A percentile compares a stretch with the other conserved stretches of the same genome.
phyloP scores from a whole-genome alignment of 2,113 vertebrate genomes.

The Bungarus multicinctus region DNA sequence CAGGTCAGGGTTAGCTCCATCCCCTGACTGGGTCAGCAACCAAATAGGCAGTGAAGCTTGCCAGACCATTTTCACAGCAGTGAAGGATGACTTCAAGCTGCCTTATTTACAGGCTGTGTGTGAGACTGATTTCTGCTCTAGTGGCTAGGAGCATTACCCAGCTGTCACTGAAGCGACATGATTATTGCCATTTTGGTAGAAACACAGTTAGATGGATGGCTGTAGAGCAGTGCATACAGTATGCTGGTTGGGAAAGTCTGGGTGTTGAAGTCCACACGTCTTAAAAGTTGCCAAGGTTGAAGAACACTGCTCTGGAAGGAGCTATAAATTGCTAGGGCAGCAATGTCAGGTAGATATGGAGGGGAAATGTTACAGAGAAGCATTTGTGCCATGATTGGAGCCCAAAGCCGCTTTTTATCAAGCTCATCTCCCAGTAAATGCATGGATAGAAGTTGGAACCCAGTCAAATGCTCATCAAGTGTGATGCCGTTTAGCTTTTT shows the following conservation, averaged over 20 bases:
- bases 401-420: background rate
- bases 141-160: background rate
- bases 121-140: background rate
- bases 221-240: background rate
- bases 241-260: background rate
- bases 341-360: background rate
- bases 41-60: background rate
- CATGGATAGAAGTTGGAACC: background rate
- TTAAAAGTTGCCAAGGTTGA: background rate
- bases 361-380: background rate
- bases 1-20: background rate
- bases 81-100: background rate
- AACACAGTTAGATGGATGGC: background rate
- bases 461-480: background rate
- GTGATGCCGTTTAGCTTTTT: background rate
- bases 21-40: background rate
- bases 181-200: background rate
- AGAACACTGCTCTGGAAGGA: background rate
- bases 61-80: background rate
- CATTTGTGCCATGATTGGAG: background rate
- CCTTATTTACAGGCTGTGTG: background rate
- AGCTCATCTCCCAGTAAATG: background rate
- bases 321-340: background rate
- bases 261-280: background rate
- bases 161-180: background rate